Conservation (phyloP, 2,113 vertebrate species). For the Gnathonemus longibarbis region DNA sequence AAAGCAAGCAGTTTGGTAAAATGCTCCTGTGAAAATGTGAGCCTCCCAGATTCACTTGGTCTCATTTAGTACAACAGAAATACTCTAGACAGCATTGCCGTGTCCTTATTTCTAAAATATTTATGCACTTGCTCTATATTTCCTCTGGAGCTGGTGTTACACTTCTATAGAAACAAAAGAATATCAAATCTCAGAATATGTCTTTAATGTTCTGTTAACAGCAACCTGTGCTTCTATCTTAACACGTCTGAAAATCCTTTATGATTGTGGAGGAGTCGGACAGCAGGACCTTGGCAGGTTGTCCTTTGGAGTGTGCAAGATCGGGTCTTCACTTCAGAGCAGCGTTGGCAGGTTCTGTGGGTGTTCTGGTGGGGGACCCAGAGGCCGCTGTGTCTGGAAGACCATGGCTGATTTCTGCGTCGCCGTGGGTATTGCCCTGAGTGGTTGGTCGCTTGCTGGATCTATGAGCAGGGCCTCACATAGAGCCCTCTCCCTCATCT, state of each 20-base stretch:
- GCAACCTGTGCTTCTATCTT: not conserved
- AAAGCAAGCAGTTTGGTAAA: not conserved
- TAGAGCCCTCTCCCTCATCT: not conserved
- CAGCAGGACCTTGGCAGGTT: not conserved
- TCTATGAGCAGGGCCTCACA: not conserved
- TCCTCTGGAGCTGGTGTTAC: not conserved
- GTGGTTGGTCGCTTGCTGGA: not conserved
- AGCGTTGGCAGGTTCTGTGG: not conserved
- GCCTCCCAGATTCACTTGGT: constrained; percentile 2
- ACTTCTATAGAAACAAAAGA: not conserved
- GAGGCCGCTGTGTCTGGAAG: not conserved
- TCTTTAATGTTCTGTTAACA: not conserved
- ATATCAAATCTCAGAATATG: not conserved
- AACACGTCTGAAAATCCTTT: not conserved
- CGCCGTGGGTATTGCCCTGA: not conserved
- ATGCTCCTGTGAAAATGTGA: not conserved
- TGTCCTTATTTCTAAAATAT: constrained; percentile 19
- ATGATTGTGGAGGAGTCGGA: not conserved
- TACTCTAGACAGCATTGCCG: not conserved
- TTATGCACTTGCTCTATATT: constrained; percentile 15
- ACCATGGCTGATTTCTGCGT: not conserved
- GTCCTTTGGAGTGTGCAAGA: not conserved
- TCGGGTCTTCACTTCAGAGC: not conserved
- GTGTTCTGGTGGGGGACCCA: not conserved
- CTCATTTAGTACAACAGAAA: not conserved